Evolutionary conservation across 1,140 invertebrate genomes (phyloP), one percentile per base, ranked within the genome.

Genomic region (Ceratina japonica): DNA sequence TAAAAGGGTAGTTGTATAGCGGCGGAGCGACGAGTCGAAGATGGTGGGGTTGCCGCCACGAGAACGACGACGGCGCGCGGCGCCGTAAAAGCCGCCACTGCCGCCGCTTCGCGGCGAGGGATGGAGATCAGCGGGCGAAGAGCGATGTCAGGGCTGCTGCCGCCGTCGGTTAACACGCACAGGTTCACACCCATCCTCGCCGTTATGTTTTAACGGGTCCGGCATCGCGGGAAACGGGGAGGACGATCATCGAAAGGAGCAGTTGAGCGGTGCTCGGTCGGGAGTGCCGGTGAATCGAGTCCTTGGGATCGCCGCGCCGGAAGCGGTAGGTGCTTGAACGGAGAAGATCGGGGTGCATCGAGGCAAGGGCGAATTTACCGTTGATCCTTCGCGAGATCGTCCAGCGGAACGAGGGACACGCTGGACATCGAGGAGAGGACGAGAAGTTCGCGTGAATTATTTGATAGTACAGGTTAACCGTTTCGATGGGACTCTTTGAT

Each of bases 181-280:
- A 70, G 83, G 83, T 82, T 86, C 84, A 86, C 84, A 86, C 84
- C 84, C 84, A 85, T 85, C 71, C 68, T 72, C 72, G 79, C 63
- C 61, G 62, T 61, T 66, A 64, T n/a, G 31, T 51, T 44, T 61
- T 44, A 49, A 59, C 64, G 66, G n/a, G 20, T 27, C 18, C 61
- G 77, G 51, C 62, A 18, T 80, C 81, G 81, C 82, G 81, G 71
- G 61, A 68, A 72, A 51, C 64, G 20, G 20, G 22, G n/a, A 61
- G 44, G 24, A 65, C 37, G 18, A 20, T 18, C 15, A 15, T 37
- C 13, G 20, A 27, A 15, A 8, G 10, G 24, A 13, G 5, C 16
- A 22, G 15, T 31, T 27, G 16, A 44, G 37, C 37, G 37, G 37
- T 20, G 18, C 5, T 5, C 7, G 20, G 37, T 5, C 7, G 20